Evolutionary conservation across 1,140 invertebrate genomes (phyloP).

Genomic region (Tetragonula clypearis): DNA sequence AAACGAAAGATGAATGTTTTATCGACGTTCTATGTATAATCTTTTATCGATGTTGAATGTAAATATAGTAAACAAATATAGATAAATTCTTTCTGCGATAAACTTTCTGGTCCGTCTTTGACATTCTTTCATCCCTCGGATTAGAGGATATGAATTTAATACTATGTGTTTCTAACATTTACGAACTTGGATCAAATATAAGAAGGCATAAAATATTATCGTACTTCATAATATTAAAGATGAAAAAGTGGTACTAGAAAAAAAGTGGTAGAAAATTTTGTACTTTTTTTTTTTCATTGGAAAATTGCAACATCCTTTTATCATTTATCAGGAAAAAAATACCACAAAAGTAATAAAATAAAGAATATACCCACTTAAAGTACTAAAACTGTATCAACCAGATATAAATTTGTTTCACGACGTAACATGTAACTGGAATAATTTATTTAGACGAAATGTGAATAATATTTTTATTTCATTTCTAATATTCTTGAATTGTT

Average conservation of each 20-base stretch:
- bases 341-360: neutral
- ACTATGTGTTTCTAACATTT: neutral
- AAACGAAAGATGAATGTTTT: neutral
- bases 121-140: neutral
- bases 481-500: neutral
- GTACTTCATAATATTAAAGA: neutral
- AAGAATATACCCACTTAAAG: neutral
- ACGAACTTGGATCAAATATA: neutral
- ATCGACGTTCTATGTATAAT: neutral
- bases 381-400: neutral
- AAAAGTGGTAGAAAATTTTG: neutral
- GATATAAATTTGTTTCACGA: neutral
- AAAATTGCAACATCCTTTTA: neutral
- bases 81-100: slow-evolving; percentile 14
- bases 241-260: neutral
- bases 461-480: neutral
- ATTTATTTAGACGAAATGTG: neutral
- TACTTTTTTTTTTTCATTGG: neutral
- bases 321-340: neutral
- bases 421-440: neutral
- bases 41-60: neutral
- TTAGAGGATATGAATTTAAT: neutral
- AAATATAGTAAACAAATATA: neutral
- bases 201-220: neutral
- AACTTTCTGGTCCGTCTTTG: neutral